Base-by-base conservation (phyloP, 2,888 invertebrate genomes). In the Octodonta nipae region DNA sequence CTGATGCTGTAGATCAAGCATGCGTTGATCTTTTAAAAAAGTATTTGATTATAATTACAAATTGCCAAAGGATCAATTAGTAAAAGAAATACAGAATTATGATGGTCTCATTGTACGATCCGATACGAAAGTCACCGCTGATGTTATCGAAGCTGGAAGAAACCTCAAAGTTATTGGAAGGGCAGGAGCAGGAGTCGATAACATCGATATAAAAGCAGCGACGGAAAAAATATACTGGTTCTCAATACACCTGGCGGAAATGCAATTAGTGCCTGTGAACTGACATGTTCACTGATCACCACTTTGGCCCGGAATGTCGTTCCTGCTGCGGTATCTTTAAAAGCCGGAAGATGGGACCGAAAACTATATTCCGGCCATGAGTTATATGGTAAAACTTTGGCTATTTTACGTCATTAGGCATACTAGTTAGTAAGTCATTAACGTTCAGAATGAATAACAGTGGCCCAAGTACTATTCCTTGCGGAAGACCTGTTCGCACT, bases 101-200 rank as follows among this genome's bases (percentile, higher is more conserved):
- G 88, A 95, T 56, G 92, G 79, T 0, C 66, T 93, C 43, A 85
- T 95, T 44, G 92, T 95, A 1, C 73, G 95, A 11, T 93, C 93
- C 4, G 92, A 92, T 36, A 87, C 93, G 0, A 89, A 89, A 70
- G 91, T 95, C 33, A 89, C 89, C 2, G 75, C 76, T 33, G 85
- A 87, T 43, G 78, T 96, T 15, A 70, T 96, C 38, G 70, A 73
- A 33, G 78, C 78, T 1, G 83, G 77, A 2, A 67, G 68, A 2
- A 75, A 73, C 33, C 66, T 96, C 26, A 84, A 85, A 63, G 81
- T 89, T 11, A 82, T 96, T 25, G 95, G 91, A 8, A 73, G 96
- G 26, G 96, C 96, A n/a, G 96, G 96, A 4, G 95, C 93, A 2
- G 98, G 98, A 3, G 89, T 95, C 3, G 98, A 98, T 65, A 98